phyloP scores from a whole-genome alignment of 2,113 vertebrate genomes.

The Dasyornis broadbenti region DNA sequence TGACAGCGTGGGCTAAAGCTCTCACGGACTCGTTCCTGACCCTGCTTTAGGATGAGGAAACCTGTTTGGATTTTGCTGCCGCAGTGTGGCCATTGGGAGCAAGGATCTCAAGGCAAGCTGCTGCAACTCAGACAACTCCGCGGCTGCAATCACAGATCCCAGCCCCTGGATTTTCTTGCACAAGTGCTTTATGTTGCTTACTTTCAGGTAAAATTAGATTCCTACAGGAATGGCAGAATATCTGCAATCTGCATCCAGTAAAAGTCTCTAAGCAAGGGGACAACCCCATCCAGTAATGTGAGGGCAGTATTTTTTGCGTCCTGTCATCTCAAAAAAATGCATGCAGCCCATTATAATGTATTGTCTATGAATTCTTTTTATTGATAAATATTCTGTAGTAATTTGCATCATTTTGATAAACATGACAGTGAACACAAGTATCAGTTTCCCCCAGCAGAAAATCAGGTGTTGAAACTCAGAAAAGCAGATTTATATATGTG shows the following conservation, averaged over 20 bases:
- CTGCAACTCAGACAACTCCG: neutral
- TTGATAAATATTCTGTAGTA: neutral
- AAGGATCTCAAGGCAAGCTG: neutral
- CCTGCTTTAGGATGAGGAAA: rapidly evolving
- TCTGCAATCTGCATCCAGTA: neutral
- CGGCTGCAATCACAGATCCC: neutral
- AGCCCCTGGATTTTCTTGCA: neutral
- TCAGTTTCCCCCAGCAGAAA: neutral
- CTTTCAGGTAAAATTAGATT: neutral
- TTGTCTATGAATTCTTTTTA: neutral
- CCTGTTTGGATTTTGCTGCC: slow-evolving; percentile 27
- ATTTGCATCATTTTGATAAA: neutral
- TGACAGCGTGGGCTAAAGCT: neutral
- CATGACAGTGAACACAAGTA: neutral
- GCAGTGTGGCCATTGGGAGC: neutral
- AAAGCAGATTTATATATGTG: neutral
- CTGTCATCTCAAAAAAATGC: neutral
- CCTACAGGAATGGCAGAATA: neutral
- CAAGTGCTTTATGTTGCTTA: neutral
- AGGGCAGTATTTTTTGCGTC: neutral
- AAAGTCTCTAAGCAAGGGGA: neutral
- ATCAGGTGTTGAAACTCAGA: neutral
- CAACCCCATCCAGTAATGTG: neutral
- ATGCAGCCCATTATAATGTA: neutral
- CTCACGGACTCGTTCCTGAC: rapidly evolving